Base-by-base conservation (phyloP, 2,113 vertebrate genomes). In the Asarcornis scutulata region DNA sequence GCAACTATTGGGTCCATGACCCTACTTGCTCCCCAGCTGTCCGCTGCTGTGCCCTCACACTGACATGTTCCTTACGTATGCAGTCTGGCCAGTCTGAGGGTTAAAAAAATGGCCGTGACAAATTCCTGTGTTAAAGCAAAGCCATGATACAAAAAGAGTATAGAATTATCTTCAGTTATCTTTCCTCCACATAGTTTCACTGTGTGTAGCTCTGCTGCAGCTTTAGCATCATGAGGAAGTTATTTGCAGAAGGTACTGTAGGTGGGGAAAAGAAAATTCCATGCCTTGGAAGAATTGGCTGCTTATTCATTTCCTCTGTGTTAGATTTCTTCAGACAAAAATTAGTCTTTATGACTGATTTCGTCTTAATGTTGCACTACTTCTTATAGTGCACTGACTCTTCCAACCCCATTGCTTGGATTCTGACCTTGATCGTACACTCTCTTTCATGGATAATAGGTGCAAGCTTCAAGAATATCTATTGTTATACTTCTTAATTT, bases 221-320 rank as follows among this genome's bases (percentile, higher is more conserved):
- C 20, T 93, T 92, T 86, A 82, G 59, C 66, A 82, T 92, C 94
- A 78, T 0, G 9, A 91, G 56, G 38, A 91, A 85, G 91, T 64
- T 96, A 96, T 96, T 97, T 95, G 75, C 1, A 6, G 95, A 95
- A 95, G 69, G 22, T 26, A 27, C 80, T 58, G 91, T 95, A 88
- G 80, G 90, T 91, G 92, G 86, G 32, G 42, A 74, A 64, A 81
- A 86, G 50, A 92, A 95, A 92, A 92, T 78, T 89, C 81, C 52
- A 60, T 38, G 20, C 11, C 2, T 77, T 81, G 2, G 4, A 63
- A 91, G 64, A 93, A 27, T 3, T 91, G 52, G 17, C 76, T 91
- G 42, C 63, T 88, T 82, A 63, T 46, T 40, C 20, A 83, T 31
- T 27, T 92, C 13, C 17, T 83, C 44, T 48, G 20, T 60, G 77